phyloP scores from a whole-genome alignment of 2,888 invertebrate genomes.

The Sminthurinus aureus region DNA sequence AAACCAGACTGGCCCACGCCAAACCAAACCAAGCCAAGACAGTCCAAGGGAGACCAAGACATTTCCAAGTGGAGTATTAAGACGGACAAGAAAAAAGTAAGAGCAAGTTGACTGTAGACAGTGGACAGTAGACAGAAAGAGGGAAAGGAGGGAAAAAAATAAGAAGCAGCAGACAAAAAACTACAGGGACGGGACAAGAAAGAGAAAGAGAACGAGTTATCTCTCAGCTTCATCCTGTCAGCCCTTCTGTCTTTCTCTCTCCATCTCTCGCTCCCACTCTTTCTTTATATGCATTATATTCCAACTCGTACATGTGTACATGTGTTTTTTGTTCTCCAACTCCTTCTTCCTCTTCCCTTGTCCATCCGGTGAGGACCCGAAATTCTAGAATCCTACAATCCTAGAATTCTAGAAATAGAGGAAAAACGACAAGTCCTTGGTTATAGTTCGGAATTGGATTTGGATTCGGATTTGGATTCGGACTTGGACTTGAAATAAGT shows the following conservation, averaged over 20 bases:
- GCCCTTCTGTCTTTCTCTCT: not conserved
- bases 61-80: not conserved
- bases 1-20: too few relatives aligned
- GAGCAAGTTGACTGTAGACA: not conserved
- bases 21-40: not conserved
- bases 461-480: too few relatives aligned
- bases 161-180: not conserved
- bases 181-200: not conserved
- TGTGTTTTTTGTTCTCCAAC: not conserved
- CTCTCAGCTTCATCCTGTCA: not conserved
- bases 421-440: not conserved
- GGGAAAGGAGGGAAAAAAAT: not conserved
- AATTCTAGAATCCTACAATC: too few relatives aligned
- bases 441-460: too few relatives aligned
- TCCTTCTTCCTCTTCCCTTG: not conserved
- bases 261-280: not conserved
- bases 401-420: too few relatives aligned
- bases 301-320: not conserved
- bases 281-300: not conserved
- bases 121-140: not conserved
- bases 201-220: not conserved
- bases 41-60: not conserved
- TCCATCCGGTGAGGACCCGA: constrained; percentile 17
- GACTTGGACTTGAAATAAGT: not conserved
- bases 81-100: not conserved